Conservation (phyloP, 2,888 invertebrate genomes). For the Diachrysia chrysitis region DNA sequence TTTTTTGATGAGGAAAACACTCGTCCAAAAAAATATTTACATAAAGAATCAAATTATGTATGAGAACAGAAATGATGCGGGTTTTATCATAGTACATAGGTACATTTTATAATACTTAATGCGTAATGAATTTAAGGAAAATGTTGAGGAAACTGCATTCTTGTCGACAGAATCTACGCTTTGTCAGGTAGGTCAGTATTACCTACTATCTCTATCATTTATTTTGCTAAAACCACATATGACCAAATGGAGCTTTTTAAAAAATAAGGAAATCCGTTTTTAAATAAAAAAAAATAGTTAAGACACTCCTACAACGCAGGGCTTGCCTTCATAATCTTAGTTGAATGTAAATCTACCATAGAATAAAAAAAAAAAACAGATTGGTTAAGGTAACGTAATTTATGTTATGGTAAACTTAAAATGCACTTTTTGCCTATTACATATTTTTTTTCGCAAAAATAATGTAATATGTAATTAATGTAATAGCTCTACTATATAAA, state of each 20-base stretch:
- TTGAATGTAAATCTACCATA: slow-evolving; percentile 40
- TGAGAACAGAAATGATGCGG: slow-evolving; percentile 36
- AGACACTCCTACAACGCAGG: slow-evolving; percentile 19
- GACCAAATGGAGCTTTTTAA: not conserved
- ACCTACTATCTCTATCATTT: not conserved
- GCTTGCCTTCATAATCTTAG: slow-evolving; percentile 31
- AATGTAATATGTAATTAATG: no score
- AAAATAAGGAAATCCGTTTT: no score
- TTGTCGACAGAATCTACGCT: not conserved
- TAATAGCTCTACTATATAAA: no score
- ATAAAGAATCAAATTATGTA: slow-evolving; percentile 2
- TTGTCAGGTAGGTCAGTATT: no score
- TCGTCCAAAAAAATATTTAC: not conserved
- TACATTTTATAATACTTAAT: slow-evolving; percentile 9
- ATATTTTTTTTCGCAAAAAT: no score
- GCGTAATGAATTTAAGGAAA: slow-evolving; percentile 20
- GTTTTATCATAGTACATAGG: slow-evolving; percentile 28
- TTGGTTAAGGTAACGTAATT: no score
- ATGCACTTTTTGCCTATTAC: not conserved
- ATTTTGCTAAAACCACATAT: not conserved
- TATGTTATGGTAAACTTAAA: not conserved
- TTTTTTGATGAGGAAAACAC: not conserved
- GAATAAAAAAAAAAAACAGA: slow-evolving; percentile 25
- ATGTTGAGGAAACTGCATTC: slow-evolving; percentile 13
- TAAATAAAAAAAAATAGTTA: slow-evolving; percentile 11